phyloP scores from a whole-genome alignment of 2,888 invertebrate genomes.

The Choristoneura rosaceana region DNA sequence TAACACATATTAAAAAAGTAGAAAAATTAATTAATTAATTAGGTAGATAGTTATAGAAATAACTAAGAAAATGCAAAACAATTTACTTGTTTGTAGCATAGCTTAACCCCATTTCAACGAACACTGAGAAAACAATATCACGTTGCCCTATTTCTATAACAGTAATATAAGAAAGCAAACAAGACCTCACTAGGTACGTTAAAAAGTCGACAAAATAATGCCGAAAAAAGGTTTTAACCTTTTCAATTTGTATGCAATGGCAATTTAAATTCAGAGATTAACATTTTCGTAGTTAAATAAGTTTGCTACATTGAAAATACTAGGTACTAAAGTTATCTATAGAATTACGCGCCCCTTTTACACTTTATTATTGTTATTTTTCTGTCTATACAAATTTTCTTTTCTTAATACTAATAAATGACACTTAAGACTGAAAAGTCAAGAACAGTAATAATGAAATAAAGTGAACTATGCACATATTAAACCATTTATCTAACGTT shows the following conservation, averaged over 20 bases:
- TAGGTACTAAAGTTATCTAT: too few species aligned
- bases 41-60: too few species aligned
- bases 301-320: neutral
- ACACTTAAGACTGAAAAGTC: too few species aligned
- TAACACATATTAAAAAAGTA: too few species aligned
- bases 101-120: neutral
- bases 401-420: too few species aligned
- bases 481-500: neutral
- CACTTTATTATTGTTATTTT: too few species aligned
- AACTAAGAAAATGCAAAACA: neutral
- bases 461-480: too few species aligned
- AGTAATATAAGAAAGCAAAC: neutral
- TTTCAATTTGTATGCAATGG: neutral
- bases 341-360: too few species aligned
- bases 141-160: neutral
- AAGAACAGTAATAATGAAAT: too few species aligned
- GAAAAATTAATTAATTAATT: too few species aligned
- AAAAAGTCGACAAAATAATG: neutral
- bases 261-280: neutral
- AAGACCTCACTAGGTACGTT: neutral
- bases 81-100: neutral
- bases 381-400: too few species aligned
- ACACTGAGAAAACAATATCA: conserved; percentile 1
- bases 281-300: neutral
- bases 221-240: too few species aligned